Conservation (phyloP, 2,888 invertebrate species). For the Drosophila neonasuta region DNA sequence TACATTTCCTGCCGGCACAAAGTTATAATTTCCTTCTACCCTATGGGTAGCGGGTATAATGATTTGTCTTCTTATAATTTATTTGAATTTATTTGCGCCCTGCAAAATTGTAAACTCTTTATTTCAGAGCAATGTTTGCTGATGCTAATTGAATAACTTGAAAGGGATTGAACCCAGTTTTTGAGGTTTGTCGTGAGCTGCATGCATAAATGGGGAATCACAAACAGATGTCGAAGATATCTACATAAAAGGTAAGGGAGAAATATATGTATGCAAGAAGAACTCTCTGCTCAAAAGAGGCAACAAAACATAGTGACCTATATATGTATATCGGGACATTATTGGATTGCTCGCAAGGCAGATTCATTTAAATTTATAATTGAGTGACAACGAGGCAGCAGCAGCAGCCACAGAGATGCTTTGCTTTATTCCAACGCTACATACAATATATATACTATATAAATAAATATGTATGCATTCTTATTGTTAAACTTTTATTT, state of each 20-base stretch:
- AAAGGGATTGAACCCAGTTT: neutral
- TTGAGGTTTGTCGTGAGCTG: constrained; percentile 14
- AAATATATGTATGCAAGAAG: constrained; percentile 32
- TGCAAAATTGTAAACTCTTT: neutral
- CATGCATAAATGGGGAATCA: constrained; percentile 41
- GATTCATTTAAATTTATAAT: constrained; percentile 65
- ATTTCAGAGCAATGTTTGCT: neutral
- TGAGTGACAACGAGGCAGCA: constrained; percentile 13
- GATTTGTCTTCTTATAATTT: no score
- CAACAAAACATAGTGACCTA: constrained; percentile 59
- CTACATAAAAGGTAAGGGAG: constrained; percentile 25
- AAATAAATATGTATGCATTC: constrained; percentile 9
- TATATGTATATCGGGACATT: constrained; percentile 32
- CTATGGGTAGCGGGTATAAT: no score
- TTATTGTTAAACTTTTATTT: constrained; percentile 4
- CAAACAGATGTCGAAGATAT: constrained; percentile 33
- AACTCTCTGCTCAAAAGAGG: constrained; percentile 10
- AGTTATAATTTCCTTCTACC: no score
- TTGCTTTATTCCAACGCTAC: constrained; percentile 1
- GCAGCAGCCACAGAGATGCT: constrained; percentile 9
- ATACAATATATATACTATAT: constrained; percentile 1
- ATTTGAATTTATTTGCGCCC: neutral
- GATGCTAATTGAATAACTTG: constrained; percentile 1
- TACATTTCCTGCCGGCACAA: no score
- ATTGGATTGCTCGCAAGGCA: constrained; percentile 20